Evolutionary conservation across 2,113 vertebrate genomes (phyloP).

Genomic region (Crocuta crocuta): DNA sequence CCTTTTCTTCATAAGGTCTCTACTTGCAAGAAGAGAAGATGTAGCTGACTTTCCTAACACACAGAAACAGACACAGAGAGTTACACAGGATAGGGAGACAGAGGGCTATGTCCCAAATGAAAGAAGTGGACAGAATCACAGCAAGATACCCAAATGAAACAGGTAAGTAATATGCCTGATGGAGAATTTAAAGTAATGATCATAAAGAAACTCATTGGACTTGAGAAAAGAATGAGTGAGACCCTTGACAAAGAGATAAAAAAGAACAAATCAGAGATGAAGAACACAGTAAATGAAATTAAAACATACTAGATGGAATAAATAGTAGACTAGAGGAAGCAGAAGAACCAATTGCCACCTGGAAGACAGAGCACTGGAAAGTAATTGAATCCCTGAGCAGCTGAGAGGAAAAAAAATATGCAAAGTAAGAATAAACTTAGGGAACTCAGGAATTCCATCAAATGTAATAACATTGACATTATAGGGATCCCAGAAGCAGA

Average conservation of each 20-base stretch:
- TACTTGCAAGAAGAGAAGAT: not conserved
- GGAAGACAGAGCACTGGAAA: not conserved
- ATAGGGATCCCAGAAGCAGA: not conserved
- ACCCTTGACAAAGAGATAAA: not conserved
- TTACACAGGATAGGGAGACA: not conserved
- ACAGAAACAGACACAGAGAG: not conserved
- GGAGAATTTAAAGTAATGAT: not conserved
- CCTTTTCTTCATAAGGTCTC: not conserved
- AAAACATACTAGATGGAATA: not conserved
- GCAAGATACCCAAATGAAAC: not conserved
- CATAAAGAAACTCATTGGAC: not conserved
- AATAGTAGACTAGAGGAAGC: not conserved
- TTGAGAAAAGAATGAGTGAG: not conserved
- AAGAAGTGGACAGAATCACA: not conserved
- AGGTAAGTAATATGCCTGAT: not conserved
- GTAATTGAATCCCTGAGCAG: not conserved
- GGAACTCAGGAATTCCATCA: not conserved
- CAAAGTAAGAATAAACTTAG: not conserved
- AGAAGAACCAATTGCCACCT: not conserved
- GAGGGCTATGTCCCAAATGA: not conserved
- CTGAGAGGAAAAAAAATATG: not conserved
- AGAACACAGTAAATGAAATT: not conserved
- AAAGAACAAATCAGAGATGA: not conserved
- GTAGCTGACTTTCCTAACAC: not conserved
- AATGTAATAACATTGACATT: not conserved